Evolutionary conservation across 2,888 invertebrate genomes (phyloP), one percentile per base, ranked within the genome.

Genomic region (Acleris holmiana): DNA sequence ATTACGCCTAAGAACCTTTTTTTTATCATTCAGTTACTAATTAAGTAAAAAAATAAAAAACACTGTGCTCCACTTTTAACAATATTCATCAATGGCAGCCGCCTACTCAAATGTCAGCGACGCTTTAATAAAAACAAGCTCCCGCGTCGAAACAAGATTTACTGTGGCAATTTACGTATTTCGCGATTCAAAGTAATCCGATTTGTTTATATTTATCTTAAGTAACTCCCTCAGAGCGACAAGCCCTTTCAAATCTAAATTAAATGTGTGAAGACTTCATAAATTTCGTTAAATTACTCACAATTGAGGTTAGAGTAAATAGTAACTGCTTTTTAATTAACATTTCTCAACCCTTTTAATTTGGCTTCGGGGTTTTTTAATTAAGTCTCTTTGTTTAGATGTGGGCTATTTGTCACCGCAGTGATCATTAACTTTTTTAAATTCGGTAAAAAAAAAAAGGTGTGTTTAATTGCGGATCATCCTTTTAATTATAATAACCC

Each of bases 61-160:
- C 13, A 13, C 35, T 29, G 2, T 8, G 35, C 35, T 35, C 51
- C 18, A 35, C 29, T 35, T 19, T 35, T 51, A 35, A 51, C 13
- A 51, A 18, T 17, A 15, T 51, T 51, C 29, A 29, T 18, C 18
- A 29, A 29, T 29, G 29, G 29, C 29, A 29, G 8, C 18, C 51
- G 51, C 19, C 35, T 7, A 53, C 19, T 40, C 19, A 21, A 29
- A 19, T 53, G 19, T 53, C 40, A n/a, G 53, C 15, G 40, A 40
- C 0, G 40, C 40, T 44, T 44, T 23, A 44, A 77, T 76, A 77
- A 76, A 77, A 80, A 83, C 78, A 82, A 76, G 78, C 73, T 75
- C 71, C 70, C 68, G 67, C 71, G n/a, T 68, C 72, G 69, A 79
- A 78, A 80, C 80, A 82, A 81, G 82, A 85, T 83, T 84, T 80